phyloP scores from a whole-genome alignment of 2,888 invertebrate species.

The Calliopum simillimum region DNA sequence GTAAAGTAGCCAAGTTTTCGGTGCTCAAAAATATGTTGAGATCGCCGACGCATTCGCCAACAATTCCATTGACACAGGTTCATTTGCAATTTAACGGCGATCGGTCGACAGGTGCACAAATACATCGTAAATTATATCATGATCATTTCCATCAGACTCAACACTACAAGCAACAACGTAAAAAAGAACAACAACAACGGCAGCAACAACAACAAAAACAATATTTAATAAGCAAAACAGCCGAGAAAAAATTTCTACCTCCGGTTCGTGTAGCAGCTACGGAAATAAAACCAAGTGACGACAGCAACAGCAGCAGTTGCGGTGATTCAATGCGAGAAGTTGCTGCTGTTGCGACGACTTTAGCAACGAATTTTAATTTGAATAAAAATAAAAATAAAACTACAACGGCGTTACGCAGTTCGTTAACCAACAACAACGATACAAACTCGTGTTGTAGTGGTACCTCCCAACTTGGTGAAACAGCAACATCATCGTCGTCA shows the following conservation, averaged over 20 bases:
- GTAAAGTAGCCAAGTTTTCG: too few species aligned
- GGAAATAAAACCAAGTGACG: constrained; percentile 29
- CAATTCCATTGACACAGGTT: constrained; percentile 30
- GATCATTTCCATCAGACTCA: constrained; percentile 19
- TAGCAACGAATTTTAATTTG: constrained; percentile 6
- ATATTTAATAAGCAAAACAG: constrained; percentile 19
- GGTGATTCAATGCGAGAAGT: constrained; percentile 6
- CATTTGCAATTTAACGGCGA: constrained; percentile 20
- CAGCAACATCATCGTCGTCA: constrained; percentile 41
- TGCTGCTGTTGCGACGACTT: constrained; percentile 25
- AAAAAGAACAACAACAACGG: constrained; percentile 5
- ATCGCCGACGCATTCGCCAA: constrained; percentile 67
- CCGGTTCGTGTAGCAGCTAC: neutral
- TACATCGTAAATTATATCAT: constrained; percentile 25
- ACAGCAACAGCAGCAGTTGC: constrained; percentile 29
- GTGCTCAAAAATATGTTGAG: constrained; percentile 66
- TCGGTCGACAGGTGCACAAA: constrained; percentile 10
- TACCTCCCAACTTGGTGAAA: constrained; percentile 43
- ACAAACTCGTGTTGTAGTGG: constrained; percentile 33
- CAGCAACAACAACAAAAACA: constrained; percentile 47
- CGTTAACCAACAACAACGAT: constrained; percentile 48
- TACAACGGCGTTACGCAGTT: constrained; percentile 37
- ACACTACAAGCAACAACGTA: constrained; percentile 18
- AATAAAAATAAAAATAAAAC: constrained; percentile 12
- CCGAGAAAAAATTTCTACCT: neutral